A percentile compares a stretch with the other conserved stretches of the same genome.
Evolutionary conservation across 1,140 invertebrate species (phyloP).

Genomic region (Heterodera schachtii): DNA sequence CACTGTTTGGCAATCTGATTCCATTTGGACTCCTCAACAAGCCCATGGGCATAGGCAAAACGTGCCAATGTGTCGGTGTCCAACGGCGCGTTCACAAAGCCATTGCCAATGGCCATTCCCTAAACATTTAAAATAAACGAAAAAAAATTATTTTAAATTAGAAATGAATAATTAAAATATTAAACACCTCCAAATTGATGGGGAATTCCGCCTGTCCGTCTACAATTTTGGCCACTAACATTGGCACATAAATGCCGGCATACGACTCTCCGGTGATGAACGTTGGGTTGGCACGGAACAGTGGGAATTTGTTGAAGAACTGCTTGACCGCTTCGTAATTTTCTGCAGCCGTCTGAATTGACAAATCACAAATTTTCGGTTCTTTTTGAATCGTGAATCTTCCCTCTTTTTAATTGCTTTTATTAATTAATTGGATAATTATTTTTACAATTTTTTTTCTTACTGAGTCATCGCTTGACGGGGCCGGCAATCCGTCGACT

Average conservation of each 20-base stretch:
- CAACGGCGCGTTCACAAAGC: slow-evolving; percentile 29
- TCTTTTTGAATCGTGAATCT: too few relatives aligned
- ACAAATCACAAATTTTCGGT: too few relatives aligned
- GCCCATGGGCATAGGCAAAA: slow-evolving; percentile 57
- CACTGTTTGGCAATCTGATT: slow-evolving; percentile 48
- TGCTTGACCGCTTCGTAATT: slow-evolving; percentile 68
- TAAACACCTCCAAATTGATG: slow-evolving; percentile 22
- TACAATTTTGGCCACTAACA: slow-evolving; percentile 67
- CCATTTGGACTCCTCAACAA: slow-evolving; percentile 59
- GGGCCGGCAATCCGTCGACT: slow-evolving; percentile 18
- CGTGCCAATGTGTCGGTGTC: slow-evolving; percentile 47
- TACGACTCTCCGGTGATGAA: slow-evolving; percentile 69
- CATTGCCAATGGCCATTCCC: slow-evolving; percentile 34
- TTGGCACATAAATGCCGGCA: slow-evolving; percentile 67
- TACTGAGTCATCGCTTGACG: slow-evolving; percentile 42
- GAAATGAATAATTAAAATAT: background rate
- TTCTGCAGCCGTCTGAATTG: slow-evolving; percentile 65
- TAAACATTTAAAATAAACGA: too few relatives aligned
- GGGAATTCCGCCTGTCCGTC: background rate
- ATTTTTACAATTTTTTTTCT: background rate
- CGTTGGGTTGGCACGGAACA: slow-evolving; percentile 67
- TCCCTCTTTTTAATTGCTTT: too few relatives aligned
- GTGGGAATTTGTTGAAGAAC: slow-evolving; percentile 70
- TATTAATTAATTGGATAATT: background rate
- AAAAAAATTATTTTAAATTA: too few relatives aligned